Evolutionary conservation across 2,888 invertebrate species (phyloP), one percentile per base, ranked within the genome.

Genomic region (Diachrysia chrysitis): DNA sequence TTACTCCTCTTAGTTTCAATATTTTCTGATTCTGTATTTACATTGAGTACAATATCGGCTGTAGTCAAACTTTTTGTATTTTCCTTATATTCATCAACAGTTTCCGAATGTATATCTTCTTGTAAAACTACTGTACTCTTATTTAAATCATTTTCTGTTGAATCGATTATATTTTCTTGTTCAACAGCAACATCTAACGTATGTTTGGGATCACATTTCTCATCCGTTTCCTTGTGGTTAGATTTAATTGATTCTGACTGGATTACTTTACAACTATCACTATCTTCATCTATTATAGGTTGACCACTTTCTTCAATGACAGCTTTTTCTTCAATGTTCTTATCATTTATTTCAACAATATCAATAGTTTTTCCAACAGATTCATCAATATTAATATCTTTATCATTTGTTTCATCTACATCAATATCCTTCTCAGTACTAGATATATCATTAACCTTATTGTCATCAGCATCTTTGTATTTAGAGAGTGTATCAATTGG

Each of bases 401-500:
- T 69, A 9, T 65, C 56, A 68, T 19, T 56, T 32, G 46, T 14
- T 46, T 82, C 66, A 63, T 66, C 58, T 68, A 59, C 53, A 10
- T 66, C 54, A 17, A 59, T 64, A 14, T 74, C 70, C 66, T 73
- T 82, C 32, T 73, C 78, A 53, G 66, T 66, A 67, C 53, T 64
- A 16, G 12, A 2, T 32, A 48, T 57, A 10, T 76, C 74, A 56
- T 63, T 69, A 23, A 19, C 19, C 67, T 71, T 81, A 73, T 58
- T 73, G 37, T 71, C 81, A 57, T 56, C 66, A n/a, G 58, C 9
- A 56, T 79, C 74, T 77, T 81, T 83, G 64, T 65, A 54, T 70
- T 79, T 81, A 62, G 69, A 65, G 61, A 71, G 71, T 58, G 74
- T 68, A 61, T 93, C 93, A 37, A 79, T 63, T 54, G 75, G 53